Conservation (phyloP, 2,888 invertebrate genomes). For the Chalcosyrphus nemorum region DNA sequence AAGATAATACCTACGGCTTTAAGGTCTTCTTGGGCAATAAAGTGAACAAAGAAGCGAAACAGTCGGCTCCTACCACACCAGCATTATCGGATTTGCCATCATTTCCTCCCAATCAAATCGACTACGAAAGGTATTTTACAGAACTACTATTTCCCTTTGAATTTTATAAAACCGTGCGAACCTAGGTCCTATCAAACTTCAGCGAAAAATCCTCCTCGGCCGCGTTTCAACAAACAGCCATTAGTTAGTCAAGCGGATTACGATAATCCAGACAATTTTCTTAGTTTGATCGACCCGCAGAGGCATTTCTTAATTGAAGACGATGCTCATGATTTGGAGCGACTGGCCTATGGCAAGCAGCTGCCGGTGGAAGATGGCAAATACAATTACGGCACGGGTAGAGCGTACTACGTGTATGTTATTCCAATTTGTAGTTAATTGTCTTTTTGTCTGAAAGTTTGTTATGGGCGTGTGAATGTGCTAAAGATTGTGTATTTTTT, state of each 20-base stretch:
- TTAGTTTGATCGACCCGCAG: slow-evolving; percentile 74
- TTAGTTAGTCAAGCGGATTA: slow-evolving; percentile 74
- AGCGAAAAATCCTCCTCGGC: slow-evolving; percentile 73
- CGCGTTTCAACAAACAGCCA: slow-evolving; percentile 66
- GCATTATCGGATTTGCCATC: slow-evolving; percentile 5
- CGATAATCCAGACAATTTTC: slow-evolving; percentile 65
- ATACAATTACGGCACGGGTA: slow-evolving; percentile 75
- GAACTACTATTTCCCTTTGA: neutral
- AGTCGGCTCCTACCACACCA: too few species aligned
- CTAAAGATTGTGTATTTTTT: neutral
- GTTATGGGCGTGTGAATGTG: neutral
- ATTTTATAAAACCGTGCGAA: neutral
- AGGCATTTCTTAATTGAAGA: slow-evolving; percentile 75
- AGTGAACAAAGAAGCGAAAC: slow-evolving; percentile 18
- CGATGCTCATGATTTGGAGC: slow-evolving; percentile 77
- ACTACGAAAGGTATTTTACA: slow-evolving; percentile 64
- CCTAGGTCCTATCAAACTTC: slow-evolving; percentile 75
- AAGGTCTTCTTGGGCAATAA: slow-evolving; percentile 64
- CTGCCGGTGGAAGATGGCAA: slow-evolving; percentile 58
- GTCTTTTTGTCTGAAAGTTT: neutral
- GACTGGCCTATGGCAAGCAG: slow-evolving; percentile 69
- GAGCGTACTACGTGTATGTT: slow-evolving; percentile 75
- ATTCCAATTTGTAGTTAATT: neutral
- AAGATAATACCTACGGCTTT: slow-evolving; percentile 74
- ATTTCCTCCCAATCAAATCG: slow-evolving; percentile 52